phyloP scores from a whole-genome alignment of 2,113 vertebrate species.

The Pelecanus crispus region DNA sequence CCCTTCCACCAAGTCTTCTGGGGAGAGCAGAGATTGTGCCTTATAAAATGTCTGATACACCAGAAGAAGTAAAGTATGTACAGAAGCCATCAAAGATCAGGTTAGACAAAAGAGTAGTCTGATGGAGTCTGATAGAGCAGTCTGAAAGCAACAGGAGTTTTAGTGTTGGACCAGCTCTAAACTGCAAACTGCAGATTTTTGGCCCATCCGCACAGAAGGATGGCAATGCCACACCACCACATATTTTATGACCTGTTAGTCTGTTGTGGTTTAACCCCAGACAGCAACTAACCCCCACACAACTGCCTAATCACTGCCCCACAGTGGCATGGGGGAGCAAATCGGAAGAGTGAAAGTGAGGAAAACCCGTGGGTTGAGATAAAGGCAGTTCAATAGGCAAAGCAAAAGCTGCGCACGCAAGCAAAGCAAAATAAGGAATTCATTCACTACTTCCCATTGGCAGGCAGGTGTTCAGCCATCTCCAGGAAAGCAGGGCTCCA shows the following conservation, averaged over 20 bases:
- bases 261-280: no score
- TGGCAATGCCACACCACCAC: accelerated
- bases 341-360: no score
- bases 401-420: no score
- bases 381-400: no score
- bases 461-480: no score
- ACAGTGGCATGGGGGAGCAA: no score
- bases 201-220: neutral
- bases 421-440: no score
- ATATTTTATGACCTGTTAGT: neutral
- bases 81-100: neutral
- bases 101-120: neutral
- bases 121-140: neutral
- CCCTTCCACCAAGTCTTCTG: neutral
- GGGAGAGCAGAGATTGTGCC: neutral
- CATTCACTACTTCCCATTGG: no score
- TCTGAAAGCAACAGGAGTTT: neutral
- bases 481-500: no score
- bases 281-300: no score
- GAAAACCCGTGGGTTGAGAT: no score
- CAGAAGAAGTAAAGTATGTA: neutral
- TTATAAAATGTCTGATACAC: neutral
- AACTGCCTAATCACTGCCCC: no score
- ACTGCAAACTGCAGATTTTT: neutral
- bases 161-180: neutral